These are phyloP conservation scores for Netelia fuscicornis DNA, from an alignment of 2,888 invertebrate genomes.

Conservation along the genomic window DNA sequence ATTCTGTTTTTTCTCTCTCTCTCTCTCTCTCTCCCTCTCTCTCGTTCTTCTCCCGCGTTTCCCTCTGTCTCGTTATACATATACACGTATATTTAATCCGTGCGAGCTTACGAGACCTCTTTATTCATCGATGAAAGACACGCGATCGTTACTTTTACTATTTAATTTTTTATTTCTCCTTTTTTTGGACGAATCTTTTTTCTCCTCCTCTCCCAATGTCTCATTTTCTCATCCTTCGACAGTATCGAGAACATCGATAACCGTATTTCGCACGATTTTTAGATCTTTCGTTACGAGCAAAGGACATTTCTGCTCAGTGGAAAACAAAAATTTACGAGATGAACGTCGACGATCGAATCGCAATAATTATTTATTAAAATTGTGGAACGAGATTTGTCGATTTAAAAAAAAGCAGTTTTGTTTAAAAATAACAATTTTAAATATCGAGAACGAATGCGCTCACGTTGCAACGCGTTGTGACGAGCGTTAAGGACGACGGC, in stretches of 20 bases:
- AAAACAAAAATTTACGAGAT: background rate
- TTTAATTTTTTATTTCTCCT: conserved; percentile 31
- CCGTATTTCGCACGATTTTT: background rate
- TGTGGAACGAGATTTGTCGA: background rate
- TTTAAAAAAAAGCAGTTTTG: background rate
- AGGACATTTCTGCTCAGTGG: background rate
- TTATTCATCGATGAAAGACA: conserved; percentile 70
- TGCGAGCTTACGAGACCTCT: conserved; percentile 50
- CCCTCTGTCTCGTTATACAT: conserved; percentile 6
- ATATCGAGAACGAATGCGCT: background rate
- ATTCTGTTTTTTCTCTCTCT: conserved; percentile 33
- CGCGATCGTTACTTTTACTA: conserved; percentile 63
- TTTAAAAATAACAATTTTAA: background rate
- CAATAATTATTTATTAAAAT: background rate
- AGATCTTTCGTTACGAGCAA: background rate
- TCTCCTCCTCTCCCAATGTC: background rate
- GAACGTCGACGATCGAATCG: background rate
- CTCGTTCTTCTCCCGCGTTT: conserved; percentile 45
- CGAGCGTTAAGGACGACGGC: background rate
- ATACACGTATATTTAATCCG: conserved; percentile 6
- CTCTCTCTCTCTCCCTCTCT: conserved; percentile 48
- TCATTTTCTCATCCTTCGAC: background rate
- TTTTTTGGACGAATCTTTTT: conserved; percentile 45
- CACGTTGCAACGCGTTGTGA: background rate
- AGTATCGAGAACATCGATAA: conserved; percentile 15